Evolutionary conservation across 2,888 invertebrate genomes (phyloP).

Genomic region (Epirrhoe tristata): DNA sequence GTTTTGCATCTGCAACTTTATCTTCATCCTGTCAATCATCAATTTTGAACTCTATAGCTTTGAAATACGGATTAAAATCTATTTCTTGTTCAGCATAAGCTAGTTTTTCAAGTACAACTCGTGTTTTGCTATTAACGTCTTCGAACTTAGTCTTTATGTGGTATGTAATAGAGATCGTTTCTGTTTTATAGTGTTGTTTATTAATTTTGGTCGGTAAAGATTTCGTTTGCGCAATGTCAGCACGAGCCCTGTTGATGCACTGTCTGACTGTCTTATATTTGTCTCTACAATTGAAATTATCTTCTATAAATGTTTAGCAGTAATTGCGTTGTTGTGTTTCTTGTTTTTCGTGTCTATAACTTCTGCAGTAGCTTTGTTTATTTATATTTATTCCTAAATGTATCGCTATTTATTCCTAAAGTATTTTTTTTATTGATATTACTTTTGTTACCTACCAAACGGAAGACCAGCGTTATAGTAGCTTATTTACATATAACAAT

Average conservation of each 20-base stretch:
- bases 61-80: constrained; percentile 50
- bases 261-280: constrained; percentile 58
- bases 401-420: neutral
- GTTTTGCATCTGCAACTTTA: constrained; percentile 62
- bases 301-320: constrained; percentile 44
- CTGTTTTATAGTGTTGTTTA: constrained; percentile 30
- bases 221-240: constrained; percentile 69
- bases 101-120: constrained; percentile 50
- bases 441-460: no score
- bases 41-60: constrained; percentile 47
- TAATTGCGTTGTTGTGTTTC: constrained; percentile 41
- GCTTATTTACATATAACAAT: no score
- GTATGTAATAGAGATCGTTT: constrained; percentile 51
- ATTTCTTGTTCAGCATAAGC: constrained; percentile 27
- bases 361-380: constrained; percentile 3
- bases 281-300: constrained; percentile 55
- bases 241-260: constrained; percentile 61
- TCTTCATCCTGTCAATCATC: constrained; percentile 39
- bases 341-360: constrained; percentile 11
- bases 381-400: neutral
- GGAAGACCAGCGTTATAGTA: no score
- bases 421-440: no score
- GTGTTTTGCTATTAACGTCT: constrained; percentile 42
- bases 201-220: constrained; percentile 50
- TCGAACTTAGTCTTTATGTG: constrained; percentile 47